A percentile compares a stretch with the other conserved stretches of the same genome.
phyloP scores from a whole-genome alignment of 2,888 invertebrate genomes.

The Cephus rjabovi region DNA sequence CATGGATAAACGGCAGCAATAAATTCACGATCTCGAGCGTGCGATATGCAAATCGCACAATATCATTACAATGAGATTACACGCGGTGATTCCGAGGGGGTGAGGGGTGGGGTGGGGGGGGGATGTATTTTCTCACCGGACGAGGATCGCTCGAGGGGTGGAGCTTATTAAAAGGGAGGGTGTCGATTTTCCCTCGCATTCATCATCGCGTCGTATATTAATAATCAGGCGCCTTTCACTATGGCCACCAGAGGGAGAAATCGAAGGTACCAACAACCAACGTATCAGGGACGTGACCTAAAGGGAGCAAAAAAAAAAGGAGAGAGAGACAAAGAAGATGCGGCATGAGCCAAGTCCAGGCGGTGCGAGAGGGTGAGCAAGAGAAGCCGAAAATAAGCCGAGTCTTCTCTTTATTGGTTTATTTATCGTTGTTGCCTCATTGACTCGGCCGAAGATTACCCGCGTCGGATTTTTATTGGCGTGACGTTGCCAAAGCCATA shows the following conservation, averaged over 20 bases:
- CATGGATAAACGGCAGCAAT: conserved; percentile 35
- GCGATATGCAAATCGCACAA: conserved; percentile 59
- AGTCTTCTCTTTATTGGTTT: conserved; percentile 51
- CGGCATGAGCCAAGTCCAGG: not conserved
- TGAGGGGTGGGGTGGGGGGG: no score
- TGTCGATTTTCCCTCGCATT: conserved; percentile 38
- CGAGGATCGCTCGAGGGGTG: conserved; percentile 46
- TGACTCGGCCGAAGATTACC: conserved; percentile 51
- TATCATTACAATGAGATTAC: conserved; percentile 63
- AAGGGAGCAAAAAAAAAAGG: not conserved
- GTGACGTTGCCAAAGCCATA: conserved; percentile 18
- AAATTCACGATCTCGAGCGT: conserved; percentile 55
- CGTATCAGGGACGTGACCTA: no score
- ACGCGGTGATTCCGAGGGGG: conserved; percentile 52
- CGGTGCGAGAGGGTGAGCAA: not conserved
- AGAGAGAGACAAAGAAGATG: not conserved
- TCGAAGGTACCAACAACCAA: no score
- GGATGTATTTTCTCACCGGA: conserved; percentile 56
- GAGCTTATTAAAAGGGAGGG: conserved; percentile 56
- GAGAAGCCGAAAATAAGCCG: conserved; percentile 3
- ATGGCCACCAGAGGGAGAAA: no score
- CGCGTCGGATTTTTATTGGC: conserved; percentile 60
- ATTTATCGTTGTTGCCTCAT: conserved; percentile 50
- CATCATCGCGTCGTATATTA: conserved; percentile 26
- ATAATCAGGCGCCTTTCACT: conserved; percentile 30